phyloP scores from a whole-genome alignment of 2,888 invertebrate species.

The Xanthorhoe designata region DNA sequence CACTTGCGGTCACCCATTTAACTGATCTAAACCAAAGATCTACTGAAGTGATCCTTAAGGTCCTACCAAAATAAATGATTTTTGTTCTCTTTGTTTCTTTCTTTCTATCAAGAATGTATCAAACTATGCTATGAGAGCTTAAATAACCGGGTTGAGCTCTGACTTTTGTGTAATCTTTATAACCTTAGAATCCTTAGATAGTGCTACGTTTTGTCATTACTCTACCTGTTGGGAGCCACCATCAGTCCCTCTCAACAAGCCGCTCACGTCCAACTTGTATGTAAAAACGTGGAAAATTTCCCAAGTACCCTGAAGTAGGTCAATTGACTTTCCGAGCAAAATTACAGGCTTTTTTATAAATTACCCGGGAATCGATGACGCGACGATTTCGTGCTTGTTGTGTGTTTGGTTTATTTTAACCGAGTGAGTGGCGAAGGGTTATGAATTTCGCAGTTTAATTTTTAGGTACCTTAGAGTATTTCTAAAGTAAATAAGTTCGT shows the following conservation, averaged over 20 bases:
- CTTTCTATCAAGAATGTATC: no score
- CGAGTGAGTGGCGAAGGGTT: neutral
- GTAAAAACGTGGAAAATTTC: constrained; percentile 64
- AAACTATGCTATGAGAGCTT: no score
- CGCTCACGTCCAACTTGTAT: constrained; percentile 58
- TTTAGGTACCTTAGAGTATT: no score
- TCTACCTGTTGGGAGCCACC: constrained; percentile 12
- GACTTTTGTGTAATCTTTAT: neutral
- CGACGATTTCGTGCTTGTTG: constrained; percentile 23
- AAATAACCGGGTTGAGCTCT: no score
- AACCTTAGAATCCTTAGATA: neutral
- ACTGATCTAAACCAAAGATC: no score
- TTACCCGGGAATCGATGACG: constrained; percentile 41
- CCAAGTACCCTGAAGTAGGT: constrained; percentile 54
- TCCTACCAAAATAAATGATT: no score
- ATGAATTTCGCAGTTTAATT: neutral
- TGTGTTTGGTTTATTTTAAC: neutral
- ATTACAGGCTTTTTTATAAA: constrained; percentile 47
- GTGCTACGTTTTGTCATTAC: neutral
- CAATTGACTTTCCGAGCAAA: constrained; percentile 54
- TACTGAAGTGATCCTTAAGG: no score
- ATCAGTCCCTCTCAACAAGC: constrained; percentile 9
- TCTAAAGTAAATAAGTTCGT: no score
- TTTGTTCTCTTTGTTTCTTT: no score
- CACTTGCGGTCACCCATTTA: no score